A percentile compares a stretch with the other conserved stretches of the same genome.
Conservation (phyloP, 2,113 vertebrate genomes). For the Zosterops pallidus region DNA sequence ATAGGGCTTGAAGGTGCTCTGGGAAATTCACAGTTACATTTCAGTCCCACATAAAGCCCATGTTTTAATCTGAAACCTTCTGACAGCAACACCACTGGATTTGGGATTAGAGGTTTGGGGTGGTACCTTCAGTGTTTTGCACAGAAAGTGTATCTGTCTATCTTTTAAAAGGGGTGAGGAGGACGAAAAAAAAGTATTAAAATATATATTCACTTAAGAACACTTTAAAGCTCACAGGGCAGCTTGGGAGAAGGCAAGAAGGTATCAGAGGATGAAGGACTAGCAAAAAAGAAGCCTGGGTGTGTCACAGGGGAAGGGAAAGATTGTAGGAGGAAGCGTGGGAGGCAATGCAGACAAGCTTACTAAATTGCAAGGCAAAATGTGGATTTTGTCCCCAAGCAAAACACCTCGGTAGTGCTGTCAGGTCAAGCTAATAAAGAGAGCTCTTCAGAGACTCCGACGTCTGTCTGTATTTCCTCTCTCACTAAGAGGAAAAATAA, state of each 20-base stretch:
- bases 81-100: background rate
- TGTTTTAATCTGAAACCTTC: background rate
- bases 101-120: background rate
- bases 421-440: constrained; percentile 53
- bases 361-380: constrained; percentile 53
- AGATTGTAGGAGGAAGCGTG: constrained; percentile 38
- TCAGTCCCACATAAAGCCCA: background rate
- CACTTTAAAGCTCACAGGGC: background rate
- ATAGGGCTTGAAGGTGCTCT: background rate
- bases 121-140: background rate
- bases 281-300: background rate
- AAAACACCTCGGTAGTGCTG: constrained; percentile 45
- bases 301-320: constrained; percentile 21
- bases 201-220: background rate
- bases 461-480: constrained; percentile 9
- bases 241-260: background rate
- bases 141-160: background rate
- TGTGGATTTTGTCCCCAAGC: constrained; percentile 53
- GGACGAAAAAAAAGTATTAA: background rate
- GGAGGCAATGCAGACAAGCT: constrained; percentile 54
- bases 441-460: constrained; percentile 3
- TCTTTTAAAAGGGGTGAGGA: background rate
- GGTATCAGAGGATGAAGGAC: background rate
- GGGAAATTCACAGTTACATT: fast-evolving
- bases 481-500: constrained; percentile 41